Percentiles rank a stretch among this genome's conserved stretches.
phyloP scores from a whole-genome alignment of 1,140 invertebrate species.

The Propsilocerus akamusi region DNA sequence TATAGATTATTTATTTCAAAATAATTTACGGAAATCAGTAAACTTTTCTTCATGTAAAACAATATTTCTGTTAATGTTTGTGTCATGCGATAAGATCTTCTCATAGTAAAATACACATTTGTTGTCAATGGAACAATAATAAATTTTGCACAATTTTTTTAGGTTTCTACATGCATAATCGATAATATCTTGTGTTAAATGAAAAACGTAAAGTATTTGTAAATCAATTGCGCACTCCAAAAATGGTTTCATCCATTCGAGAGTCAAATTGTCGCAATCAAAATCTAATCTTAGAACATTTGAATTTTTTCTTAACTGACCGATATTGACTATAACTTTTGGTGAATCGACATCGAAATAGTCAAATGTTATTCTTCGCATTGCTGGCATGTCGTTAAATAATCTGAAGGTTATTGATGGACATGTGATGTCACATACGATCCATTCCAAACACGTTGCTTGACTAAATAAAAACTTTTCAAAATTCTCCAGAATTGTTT shows the following conservation, averaged over 20 bases:
- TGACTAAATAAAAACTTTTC: neutral
- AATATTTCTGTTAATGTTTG: no score
- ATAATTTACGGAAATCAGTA: no score
- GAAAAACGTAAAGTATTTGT: neutral
- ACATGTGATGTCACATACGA: neutral
- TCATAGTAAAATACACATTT: no score
- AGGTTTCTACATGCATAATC: neutral
- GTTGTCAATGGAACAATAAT: neutral
- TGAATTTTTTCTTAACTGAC: neutral
- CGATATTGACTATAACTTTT: neutral
- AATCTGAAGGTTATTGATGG: neutral
- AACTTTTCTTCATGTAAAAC: no score
- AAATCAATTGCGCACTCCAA: neutral
- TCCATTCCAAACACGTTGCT: neutral
- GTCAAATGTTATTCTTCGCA: neutral
- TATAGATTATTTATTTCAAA: no score
- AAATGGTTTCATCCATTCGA: neutral
- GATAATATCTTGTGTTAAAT: neutral
- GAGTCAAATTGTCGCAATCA: neutral
- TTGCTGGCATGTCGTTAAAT: neutral
- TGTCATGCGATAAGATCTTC: no score
- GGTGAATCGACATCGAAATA: neutral
- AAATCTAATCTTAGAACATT: neutral
- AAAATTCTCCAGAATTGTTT: neutral
- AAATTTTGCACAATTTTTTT: neutral